Evolutionary conservation across 2,888 invertebrate species (phyloP).

Genomic region (Caenorhabditis imperialis): DNA sequence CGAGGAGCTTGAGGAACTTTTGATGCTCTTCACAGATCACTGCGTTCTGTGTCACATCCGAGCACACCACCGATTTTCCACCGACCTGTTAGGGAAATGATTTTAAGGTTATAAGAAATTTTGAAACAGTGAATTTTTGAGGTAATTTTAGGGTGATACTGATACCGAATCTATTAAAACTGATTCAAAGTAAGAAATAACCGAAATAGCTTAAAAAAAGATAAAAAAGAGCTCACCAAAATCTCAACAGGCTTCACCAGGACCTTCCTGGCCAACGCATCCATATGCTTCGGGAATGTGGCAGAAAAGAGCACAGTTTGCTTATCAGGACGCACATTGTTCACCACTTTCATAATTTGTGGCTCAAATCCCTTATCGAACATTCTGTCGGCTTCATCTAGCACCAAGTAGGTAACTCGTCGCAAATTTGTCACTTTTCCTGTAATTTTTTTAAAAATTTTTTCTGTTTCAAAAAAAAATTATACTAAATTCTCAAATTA

Average conservation of each 20-base stretch:
- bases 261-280: slow-evolving; percentile 93
- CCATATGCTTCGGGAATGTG: slow-evolving; percentile 99
- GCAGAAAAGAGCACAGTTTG: slow-evolving; percentile 99
- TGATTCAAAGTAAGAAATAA: no score
- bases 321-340: slow-evolving; percentile 89
- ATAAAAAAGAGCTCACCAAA: slow-evolving; percentile 32
- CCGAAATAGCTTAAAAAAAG: no score
- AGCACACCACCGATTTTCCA: slow-evolving; percentile 95
- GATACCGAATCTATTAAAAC: no score
- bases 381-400: slow-evolving; percentile 99
- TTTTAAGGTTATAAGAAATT: not conserved
- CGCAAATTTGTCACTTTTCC: slow-evolving; percentile 93
- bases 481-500: no score
- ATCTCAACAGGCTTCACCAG: slow-evolving; percentile 95
- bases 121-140: not conserved
- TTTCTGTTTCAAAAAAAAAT: no score
- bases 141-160: no score
- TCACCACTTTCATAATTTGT: slow-evolving; percentile 94
- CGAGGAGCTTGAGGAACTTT: slow-evolving; percentile 95
- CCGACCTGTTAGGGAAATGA: slow-evolving; percentile 81
- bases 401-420: slow-evolving; percentile 95
- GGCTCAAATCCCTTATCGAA: slow-evolving; percentile 99
- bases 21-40: slow-evolving; percentile 94
- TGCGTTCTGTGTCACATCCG: slow-evolving; percentile 95
- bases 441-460: slow-evolving; percentile 70